A percentile compares a stretch with the other conserved stretches of the same genome.
Evolutionary conservation across 1,140 invertebrate species (phyloP).

Genomic region (Penaeus chinensis): DNA sequence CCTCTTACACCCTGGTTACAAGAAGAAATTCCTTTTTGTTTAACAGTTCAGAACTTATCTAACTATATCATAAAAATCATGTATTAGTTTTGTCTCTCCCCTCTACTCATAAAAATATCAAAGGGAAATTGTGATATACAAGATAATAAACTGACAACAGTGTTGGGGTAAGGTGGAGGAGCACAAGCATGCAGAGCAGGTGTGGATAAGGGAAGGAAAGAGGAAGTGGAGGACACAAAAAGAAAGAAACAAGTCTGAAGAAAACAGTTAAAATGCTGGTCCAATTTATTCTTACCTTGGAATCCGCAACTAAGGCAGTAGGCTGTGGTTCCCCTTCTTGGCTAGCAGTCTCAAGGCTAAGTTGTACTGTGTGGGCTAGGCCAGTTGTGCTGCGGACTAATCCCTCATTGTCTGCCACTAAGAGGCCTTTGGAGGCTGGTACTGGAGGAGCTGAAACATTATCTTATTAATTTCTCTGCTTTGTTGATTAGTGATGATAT

Average conservation of each 20-base stretch:
- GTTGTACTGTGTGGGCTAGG: constrained; percentile 58
- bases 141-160: too few relatives aligned
- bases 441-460: constrained; percentile 35
- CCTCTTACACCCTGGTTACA: constrained; percentile 56
- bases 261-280: neutral
- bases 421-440: constrained; percentile 22
- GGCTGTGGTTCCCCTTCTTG: constrained; percentile 55
- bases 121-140: neutral
- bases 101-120: neutral
- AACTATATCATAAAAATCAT: too few relatives aligned
- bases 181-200: neutral
- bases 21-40: neutral
- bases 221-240: neutral
- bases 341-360: constrained; percentile 45
- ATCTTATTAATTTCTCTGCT: too few relatives aligned
- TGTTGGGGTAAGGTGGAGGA: neutral
- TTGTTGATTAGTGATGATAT: too few relatives aligned
- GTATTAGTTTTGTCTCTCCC: too few relatives aligned
- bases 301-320: constrained; percentile 51
- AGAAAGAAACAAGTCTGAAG: neutral
- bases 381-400: constrained; percentile 57
- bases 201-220: neutral
- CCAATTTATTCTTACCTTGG: constrained; percentile 32
- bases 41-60: too few relatives aligned
- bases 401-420: constrained; percentile 55